Percentiles rank a stretch among this genome's conserved stretches.
These are phyloP conservation scores for Lucifuga dentata DNA, from an alignment of 2,113 vertebrate species.

Conservation along the genomic window DNA sequence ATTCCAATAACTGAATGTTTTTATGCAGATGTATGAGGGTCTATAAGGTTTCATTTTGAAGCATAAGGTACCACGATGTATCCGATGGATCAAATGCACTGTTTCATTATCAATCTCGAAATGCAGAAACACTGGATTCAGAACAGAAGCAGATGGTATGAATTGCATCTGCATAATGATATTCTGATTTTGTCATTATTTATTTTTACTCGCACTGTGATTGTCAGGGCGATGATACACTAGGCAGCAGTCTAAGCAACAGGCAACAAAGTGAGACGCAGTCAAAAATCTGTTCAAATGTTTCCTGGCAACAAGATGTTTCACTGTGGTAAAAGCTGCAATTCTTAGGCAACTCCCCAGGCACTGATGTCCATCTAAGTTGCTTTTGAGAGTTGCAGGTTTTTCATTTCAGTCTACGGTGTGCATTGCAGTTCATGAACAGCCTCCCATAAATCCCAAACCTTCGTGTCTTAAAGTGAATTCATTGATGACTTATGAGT, in stretches of 20 bases:
- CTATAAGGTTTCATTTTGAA: not conserved
- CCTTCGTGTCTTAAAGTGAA: slow-evolving; percentile 20
- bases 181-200: slow-evolving; percentile 71
- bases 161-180: slow-evolving; percentile 73
- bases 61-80: slow-evolving; percentile 14
- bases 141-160: slow-evolving; percentile 70
- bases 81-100: slow-evolving; percentile 24
- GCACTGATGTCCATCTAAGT: slow-evolving; percentile 28
- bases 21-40: slow-evolving; percentile 27
- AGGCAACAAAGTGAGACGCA: slow-evolving; percentile 70
- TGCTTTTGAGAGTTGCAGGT: slow-evolving; percentile 70
- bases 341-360: slow-evolving; percentile 27
- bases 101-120: slow-evolving; percentile 32
- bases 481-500: slow-evolving; percentile 51
- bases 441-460: not conserved
- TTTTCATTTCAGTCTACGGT: no score
- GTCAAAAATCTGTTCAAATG: slow-evolving; percentile 79
- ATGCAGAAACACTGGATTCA: slow-evolving; percentile 29
- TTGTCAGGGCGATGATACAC: slow-evolving; percentile 68
- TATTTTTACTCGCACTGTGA: slow-evolving; percentile 64
- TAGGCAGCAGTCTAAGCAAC: slow-evolving; percentile 74
- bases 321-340: slow-evolving; percentile 64
- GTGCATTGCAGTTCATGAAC: no score
- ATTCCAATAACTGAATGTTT: not conserved
- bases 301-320: slow-evolving; percentile 79